Evolutionary conservation across 2,113 vertebrate genomes (phyloP).

Genomic region (Micromys minutus): DNA sequence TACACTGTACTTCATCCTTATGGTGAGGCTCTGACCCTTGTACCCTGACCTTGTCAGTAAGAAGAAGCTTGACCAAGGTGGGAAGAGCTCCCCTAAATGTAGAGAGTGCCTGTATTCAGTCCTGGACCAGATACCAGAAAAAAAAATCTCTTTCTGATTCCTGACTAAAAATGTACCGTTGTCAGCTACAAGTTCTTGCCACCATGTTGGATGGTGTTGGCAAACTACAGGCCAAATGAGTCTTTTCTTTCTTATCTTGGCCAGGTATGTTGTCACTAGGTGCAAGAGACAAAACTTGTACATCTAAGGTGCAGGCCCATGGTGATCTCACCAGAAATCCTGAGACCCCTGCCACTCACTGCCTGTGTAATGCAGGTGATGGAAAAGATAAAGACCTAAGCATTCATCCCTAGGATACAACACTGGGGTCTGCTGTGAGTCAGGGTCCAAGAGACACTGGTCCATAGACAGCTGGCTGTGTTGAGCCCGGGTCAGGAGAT

Average conservation of each 20-base stretch:
- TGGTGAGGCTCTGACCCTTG: neutral
- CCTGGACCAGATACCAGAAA: neutral
- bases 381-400: rapidly evolving
- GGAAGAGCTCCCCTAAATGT: neutral
- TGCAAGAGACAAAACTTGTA: neutral
- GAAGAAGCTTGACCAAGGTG: no score
- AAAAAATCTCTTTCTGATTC: neutral
- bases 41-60: neutral
- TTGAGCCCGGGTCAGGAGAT: neutral
- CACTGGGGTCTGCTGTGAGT: rapidly evolving
- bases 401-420: neutral
- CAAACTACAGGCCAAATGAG: neutral
- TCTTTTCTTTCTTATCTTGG: neutral
- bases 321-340: neutral
- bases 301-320: neutral
- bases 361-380: rapidly evolving
- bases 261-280: neutral
- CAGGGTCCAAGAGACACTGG: neutral
- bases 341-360: neutral
- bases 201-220: neutral
- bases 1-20: rapidly evolving
- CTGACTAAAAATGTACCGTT: neutral
- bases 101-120: neutral
- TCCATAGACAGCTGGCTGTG: neutral
- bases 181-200: neutral